Base-by-base conservation (phyloP, 2,797 vertebrate genomes). In the Thaleichthys pacificus region DNA sequence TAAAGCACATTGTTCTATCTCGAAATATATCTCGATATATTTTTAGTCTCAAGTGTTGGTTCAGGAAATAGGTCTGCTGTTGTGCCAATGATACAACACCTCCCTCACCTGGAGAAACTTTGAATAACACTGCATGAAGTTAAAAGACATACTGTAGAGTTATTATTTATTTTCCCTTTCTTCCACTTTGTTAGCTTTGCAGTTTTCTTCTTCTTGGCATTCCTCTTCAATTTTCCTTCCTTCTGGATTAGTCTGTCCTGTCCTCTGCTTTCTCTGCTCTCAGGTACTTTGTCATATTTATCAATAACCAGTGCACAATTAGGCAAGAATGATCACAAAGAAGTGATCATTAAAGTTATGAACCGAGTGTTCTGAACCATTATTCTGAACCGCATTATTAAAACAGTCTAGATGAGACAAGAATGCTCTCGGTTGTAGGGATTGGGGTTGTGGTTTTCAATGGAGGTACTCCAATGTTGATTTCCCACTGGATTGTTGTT, bases 1-100 rank as follows among this genome's bases (percentile, higher is more conserved):
- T 38, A 66, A 77, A 79, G 76, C 68, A 88, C 81, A 87, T 86
- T 88, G 84, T 91, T 79, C 76, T 67, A 7, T 68, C 24, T n/a
- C 12, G 60, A 81, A 70, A 83, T 88, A 86, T 86, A 85, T 24
- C 24, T 24, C 24, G 2, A 4, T 79, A 84, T 85, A 84, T 85
- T 82, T 89, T 85, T 82, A 80, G 86, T 76, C 77, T 79, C 77
- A 76, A 61, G 22, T 66, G 58, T 0, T 1, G 49, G 38, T n/a
- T 68, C 62, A 26, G 22, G 42, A 22, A 22, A 26, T 66, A 70
- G 68, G 66, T 66, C 49, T 73, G 30, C 22, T 1, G 0, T 74
- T 28, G 82, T 58, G 68, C 47, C 22, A 66, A 24, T 74, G 68
- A 42, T 32, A 14, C 79, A 80, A 84, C 76, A 76, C 72, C 74